These are phyloP conservation scores for Butorides virescens DNA, from an alignment of 2,113 vertebrate species.

Conservation along the genomic window DNA sequence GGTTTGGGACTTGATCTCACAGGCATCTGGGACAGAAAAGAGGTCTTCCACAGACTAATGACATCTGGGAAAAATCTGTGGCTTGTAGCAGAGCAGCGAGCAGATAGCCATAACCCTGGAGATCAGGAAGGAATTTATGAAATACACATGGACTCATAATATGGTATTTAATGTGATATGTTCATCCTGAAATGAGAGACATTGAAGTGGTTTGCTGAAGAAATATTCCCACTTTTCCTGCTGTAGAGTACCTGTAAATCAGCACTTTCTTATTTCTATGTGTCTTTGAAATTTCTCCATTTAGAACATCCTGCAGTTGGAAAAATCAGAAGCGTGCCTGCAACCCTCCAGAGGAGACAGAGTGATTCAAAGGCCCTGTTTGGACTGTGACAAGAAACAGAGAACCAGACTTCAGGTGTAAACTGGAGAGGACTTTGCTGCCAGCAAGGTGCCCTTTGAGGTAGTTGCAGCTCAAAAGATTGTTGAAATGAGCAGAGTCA, in stretches of 20 bases:
- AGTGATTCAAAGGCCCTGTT: not conserved
- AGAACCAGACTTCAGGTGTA: not conserved
- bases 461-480: not conserved
- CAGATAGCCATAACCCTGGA: not conserved
- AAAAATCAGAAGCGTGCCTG: not conserved
- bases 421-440: conserved; percentile 17
- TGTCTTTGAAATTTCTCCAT: conserved; percentile 7
- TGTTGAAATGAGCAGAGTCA: not conserved
- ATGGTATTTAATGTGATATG: not conserved
- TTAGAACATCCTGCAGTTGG: not conserved
- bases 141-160: not conserved
- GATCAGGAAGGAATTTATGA: not conserved
- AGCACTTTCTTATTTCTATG: not conserved
- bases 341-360: not conserved
- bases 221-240: not conserved
- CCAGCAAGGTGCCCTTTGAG: not conserved
- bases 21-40: not conserved
- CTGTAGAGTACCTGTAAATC: not conserved
- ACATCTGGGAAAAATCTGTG: not conserved
- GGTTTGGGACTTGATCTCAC: not conserved
- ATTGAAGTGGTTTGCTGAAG: not conserved
- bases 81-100: not conserved
- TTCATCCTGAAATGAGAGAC: not conserved
- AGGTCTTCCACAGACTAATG: not conserved
- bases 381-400: not conserved